These are phyloP conservation scores for Polymixis lichenea DNA, from an alignment of 2,888 invertebrate genomes.

Conservation along the genomic window DNA sequence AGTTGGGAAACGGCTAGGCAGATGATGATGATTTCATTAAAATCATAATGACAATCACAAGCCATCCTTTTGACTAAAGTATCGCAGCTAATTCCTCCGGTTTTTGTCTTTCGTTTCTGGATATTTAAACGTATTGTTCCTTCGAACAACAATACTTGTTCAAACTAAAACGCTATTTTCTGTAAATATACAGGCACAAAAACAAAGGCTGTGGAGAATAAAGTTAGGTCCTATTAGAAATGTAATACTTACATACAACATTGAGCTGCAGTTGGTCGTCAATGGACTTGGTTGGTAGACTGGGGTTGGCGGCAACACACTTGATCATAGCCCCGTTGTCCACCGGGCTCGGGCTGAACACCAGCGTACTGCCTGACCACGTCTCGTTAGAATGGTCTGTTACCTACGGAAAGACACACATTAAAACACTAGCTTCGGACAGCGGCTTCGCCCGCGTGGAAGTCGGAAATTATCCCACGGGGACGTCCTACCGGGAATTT, in stretches of 20 bases:
- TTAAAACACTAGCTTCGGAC: neutral
- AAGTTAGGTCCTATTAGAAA: neutral
- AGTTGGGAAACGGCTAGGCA: no score
- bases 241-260: slow-evolving; percentile 95
- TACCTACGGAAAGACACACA: slow-evolving; percentile 83
- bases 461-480: no score
- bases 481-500: no score
- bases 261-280: slow-evolving; percentile 95
- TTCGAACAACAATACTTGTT: no score
- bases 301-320: slow-evolving; percentile 96
- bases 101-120: neutral
- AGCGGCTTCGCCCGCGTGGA: no score
- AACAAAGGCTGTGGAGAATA: neutral
- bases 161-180: no score
- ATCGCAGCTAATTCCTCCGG: neutral
- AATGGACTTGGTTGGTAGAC: slow-evolving; percentile 93
- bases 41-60: neutral
- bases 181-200: neutral
- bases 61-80: neutral
- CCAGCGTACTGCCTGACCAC: slow-evolving; percentile 93
- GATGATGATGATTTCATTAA: no score
- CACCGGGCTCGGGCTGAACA: slow-evolving; percentile 94
- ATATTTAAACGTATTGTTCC: neutral
- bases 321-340: slow-evolving; percentile 95
- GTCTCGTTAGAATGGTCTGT: slow-evolving; percentile 92